A percentile compares a stretch with the other conserved stretches of the same genome.
Conservation (phyloP, 1,140 invertebrate genomes). For the Pomacea maculata region DNA sequence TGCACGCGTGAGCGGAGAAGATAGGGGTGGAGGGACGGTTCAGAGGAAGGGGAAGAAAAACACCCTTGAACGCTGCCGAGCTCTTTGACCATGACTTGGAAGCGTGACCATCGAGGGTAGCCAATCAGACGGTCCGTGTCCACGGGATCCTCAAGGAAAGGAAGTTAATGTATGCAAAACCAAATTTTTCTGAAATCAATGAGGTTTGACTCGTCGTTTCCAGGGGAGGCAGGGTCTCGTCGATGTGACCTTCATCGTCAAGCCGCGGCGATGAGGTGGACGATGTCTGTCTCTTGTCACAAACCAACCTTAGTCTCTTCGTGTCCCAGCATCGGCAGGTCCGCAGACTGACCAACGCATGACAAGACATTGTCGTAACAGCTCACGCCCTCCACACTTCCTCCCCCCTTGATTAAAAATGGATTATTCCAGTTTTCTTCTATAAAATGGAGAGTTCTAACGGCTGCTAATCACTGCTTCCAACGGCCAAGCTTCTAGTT, state of each 20-base stretch:
- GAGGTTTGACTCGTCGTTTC: background rate
- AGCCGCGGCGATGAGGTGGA: background rate
- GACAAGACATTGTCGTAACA: background rate
- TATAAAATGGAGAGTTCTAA: background rate
- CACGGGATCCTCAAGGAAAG: conserved; percentile 1
- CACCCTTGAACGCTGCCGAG: background rate
- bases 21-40: too few species aligned
- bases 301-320: background rate
- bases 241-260: background rate
- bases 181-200: background rate
- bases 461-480: background rate
- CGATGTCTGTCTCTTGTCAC: background rate
- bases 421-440: background rate
- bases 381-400: background rate
- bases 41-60: background rate
- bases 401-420: background rate
- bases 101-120: background rate
- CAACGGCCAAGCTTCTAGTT: background rate
- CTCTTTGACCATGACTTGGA: background rate
- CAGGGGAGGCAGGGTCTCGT: background rate
- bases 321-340: background rate
- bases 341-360: background rate
- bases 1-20: too few species aligned
- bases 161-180: conserved; percentile 10
- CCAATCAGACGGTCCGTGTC: background rate